Evolutionary conservation across 2,113 vertebrate genomes (phyloP).

Genomic region (Mesocricetus auratus): DNA sequence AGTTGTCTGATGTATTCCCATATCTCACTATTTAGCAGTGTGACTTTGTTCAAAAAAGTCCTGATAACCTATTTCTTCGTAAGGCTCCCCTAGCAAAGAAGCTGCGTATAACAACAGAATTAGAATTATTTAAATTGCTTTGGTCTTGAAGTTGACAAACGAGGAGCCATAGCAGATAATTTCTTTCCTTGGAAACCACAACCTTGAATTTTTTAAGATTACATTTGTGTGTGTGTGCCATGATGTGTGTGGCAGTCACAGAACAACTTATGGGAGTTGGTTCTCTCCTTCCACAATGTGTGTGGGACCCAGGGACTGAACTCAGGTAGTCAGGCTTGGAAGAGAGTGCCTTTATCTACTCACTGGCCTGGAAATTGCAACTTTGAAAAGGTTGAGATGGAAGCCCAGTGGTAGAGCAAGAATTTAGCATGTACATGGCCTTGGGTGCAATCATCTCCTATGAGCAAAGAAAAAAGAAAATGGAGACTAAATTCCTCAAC

Average conservation of each 20-base stretch:
- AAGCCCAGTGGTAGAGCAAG: background rate
- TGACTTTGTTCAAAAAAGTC: constrained; percentile 37
- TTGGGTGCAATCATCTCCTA: background rate
- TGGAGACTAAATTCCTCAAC: constrained; percentile 38
- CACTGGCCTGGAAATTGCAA: background rate
- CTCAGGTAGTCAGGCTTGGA: background rate
- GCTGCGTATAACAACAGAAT: constrained; percentile 74
- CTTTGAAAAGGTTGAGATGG: constrained; percentile 31
- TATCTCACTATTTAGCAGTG: constrained; percentile 77
- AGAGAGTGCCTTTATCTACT: fast-evolving
- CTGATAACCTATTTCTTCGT: constrained; percentile 61
- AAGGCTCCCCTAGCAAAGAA: constrained; percentile 71
- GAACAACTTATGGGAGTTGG: too few relatives aligned
- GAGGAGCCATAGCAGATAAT: constrained; percentile 64
- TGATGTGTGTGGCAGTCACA: background rate
- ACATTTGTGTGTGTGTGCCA: background rate
- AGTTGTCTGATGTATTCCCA: constrained; percentile 77
- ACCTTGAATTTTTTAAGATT: background rate
- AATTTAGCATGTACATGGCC: background rate
- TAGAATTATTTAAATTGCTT: constrained; percentile 67
- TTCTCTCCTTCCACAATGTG: background rate
- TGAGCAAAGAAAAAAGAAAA: background rate
- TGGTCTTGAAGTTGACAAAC: constrained; percentile 60
- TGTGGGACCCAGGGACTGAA: background rate
- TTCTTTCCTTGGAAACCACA: constrained; percentile 22